These are phyloP conservation scores for Oithona nana DNA, from an alignment of 2,888 invertebrate species.

Conservation along the genomic window DNA sequence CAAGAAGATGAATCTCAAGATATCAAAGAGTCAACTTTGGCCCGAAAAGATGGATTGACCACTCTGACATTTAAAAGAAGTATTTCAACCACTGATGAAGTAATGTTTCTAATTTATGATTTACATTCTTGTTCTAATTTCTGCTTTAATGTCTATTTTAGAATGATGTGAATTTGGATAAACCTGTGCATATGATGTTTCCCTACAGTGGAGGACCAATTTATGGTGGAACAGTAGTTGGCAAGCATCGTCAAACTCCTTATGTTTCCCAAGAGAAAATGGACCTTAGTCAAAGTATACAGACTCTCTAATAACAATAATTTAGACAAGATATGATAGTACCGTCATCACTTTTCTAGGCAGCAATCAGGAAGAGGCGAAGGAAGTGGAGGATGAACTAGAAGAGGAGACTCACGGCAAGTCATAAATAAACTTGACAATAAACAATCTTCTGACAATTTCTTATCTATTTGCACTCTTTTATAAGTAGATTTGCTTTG, in stretches of 20 bases:
- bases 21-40: background rate
- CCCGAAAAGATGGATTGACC: background rate
- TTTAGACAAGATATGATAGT: too few relatives aligned
- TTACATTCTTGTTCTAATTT: background rate
- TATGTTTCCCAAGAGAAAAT: conserved; percentile 50
- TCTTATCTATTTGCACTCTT: too few relatives aligned
- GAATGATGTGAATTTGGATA: conserved; percentile 58
- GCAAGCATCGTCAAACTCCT: conserved; percentile 55
- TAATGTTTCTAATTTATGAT: background rate
- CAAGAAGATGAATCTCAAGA: conserved; percentile 1
- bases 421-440: too few relatives aligned
- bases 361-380: too few relatives aligned
- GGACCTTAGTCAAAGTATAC: too few relatives aligned
- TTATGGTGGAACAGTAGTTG: conserved; percentile 60
- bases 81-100: conserved; percentile 8
- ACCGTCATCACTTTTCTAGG: too few relatives aligned
- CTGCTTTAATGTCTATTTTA: conserved; percentile 19
- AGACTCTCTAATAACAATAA: too few relatives aligned
- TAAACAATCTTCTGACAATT: too few relatives aligned
- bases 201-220: conserved; percentile 74
- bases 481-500: too few relatives aligned
- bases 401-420: too few relatives aligned
- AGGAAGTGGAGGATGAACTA: too few relatives aligned
- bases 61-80: conserved; percentile 3
- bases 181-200: conserved; percentile 60